Evolutionary conservation across 1,140 invertebrate genomes (phyloP).

Genomic region (Temnothorax nylanderi): DNA sequence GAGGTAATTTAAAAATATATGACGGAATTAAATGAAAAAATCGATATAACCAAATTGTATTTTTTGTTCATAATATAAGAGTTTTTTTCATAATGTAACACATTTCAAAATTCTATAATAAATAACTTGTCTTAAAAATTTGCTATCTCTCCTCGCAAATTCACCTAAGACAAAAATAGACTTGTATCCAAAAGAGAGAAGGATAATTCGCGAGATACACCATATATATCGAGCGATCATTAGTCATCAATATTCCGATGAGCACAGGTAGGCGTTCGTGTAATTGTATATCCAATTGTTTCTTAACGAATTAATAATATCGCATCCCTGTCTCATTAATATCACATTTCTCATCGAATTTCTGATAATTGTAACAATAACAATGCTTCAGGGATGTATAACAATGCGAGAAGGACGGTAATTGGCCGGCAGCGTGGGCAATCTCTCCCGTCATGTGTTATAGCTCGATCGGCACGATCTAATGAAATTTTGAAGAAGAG

Average conservation of each 20-base stretch:
- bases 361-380: constrained; percentile 1
- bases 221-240: background rate
- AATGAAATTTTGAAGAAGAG: background rate
- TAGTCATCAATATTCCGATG: background rate
- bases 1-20: background rate
- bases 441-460: background rate
- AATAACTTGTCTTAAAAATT: background rate
- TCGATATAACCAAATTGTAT: background rate
- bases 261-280: background rate
- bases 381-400: background rate
- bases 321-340: background rate
- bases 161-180: background rate
- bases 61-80: background rate
- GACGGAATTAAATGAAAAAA: background rate
- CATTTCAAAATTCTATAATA: background rate
- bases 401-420: background rate
- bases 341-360: background rate
- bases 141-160: background rate
- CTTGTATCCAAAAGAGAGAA: background rate
- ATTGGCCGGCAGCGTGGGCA: background rate
- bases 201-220: background rate
- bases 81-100: background rate
- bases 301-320: constrained; percentile 2
- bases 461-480: background rate
- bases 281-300: background rate